These are phyloP conservation scores for Bubo bubo DNA, from an alignment of 2,113 vertebrate species.

Conservation along the genomic window DNA sequence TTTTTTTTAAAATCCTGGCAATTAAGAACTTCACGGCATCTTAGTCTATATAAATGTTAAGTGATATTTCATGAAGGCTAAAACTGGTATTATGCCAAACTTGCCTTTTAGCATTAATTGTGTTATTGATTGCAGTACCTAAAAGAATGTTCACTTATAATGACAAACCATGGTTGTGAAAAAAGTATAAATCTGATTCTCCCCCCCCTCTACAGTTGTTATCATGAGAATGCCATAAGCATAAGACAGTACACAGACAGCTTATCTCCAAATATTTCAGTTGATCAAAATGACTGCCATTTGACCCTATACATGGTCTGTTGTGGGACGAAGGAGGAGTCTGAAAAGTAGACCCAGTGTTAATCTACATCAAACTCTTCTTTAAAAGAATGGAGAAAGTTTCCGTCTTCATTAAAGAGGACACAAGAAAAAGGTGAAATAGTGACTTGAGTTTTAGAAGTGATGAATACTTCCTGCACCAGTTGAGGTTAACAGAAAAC, in stretches of 20 bases:
- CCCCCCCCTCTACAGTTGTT: background rate
- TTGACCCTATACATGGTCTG: background rate
- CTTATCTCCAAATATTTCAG: background rate
- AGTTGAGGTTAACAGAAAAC: background rate
- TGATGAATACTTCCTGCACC: background rate
- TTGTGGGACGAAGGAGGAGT: background rate
- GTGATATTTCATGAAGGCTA: background rate
- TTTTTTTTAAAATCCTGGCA: background rate
- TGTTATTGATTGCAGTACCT: background rate
- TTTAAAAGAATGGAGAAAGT: background rate
- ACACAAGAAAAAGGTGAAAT: background rate
- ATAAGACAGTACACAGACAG: background rate
- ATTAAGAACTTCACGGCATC: background rate
- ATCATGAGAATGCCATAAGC: background rate
- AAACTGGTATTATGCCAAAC: background rate
- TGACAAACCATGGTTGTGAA: background rate
- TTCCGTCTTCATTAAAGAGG: background rate
- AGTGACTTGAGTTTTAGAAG: background rate
- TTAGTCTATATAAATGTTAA: background rate
- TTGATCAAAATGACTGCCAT: background rate
- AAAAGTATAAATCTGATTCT: background rate
- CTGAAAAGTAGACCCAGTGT: background rate
- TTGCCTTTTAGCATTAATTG: background rate
- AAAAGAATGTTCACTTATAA: background rate
- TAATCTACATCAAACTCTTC: background rate